Percentiles rank a stretch among this genome's conserved stretches.
Conservation (phyloP, 2,888 invertebrate species). For the Eremobia ochroleuca region DNA sequence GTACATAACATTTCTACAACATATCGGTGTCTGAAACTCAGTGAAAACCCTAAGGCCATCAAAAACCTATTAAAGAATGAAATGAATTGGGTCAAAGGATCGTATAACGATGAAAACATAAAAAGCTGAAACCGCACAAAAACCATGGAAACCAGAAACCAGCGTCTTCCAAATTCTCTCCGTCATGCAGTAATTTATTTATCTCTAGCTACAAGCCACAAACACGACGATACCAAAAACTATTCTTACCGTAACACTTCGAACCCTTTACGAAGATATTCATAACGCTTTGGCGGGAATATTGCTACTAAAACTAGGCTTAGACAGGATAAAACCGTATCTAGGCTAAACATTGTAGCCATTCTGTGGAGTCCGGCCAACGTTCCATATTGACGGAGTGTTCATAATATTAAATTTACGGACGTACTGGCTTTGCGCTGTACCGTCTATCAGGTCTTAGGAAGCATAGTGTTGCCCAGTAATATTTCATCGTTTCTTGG, state of each 20-base stretch:
- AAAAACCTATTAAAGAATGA: neutral
- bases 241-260: slow-evolving; percentile 6
- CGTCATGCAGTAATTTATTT: neutral
- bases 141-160: neutral
- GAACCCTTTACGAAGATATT: slow-evolving; percentile 47
- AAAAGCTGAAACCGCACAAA: neutral
- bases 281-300: slow-evolving; percentile 42
- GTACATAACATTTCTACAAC: neutral
- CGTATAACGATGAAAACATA: neutral
- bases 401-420: slow-evolving; percentile 63
- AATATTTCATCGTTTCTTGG: slow-evolving; percentile 22
- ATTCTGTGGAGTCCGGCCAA: slow-evolving; percentile 25
- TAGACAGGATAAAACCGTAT: slow-evolving; percentile 51
- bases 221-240: slow-evolving; percentile 10
- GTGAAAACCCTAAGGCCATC: neutral
- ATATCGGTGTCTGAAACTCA: neutral
- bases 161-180: neutral
- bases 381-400: slow-evolving; percentile 60
- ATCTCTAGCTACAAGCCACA: slow-evolving; percentile 3
- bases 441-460: slow-evolving; percentile 31
- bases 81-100: neutral
- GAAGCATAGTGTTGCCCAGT: neutral
- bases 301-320: slow-evolving; percentile 56
- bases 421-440: slow-evolving; percentile 15
- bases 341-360: slow-evolving; percentile 53